Conservation (phyloP, 2,888 invertebrate genomes). For the Zelleria hepariella region DNA sequence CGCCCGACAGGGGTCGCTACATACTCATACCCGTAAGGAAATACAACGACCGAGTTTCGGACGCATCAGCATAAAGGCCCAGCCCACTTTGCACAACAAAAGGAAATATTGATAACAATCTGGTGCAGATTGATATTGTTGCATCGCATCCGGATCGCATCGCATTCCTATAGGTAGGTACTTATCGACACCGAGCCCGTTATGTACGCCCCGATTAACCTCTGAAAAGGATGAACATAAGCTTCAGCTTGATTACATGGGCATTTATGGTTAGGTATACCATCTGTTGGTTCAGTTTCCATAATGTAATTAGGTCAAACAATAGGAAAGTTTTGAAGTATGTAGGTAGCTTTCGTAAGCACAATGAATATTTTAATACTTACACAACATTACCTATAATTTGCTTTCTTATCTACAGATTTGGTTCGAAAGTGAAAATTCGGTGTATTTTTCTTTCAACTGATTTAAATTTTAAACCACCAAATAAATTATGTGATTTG, state of each 20-base stretch:
- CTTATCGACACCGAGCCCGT: not conserved
- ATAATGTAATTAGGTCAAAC: not conserved
- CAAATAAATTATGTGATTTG: too few species aligned
- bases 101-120: not conserved
- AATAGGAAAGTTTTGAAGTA: too few species aligned
- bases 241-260: not conserved
- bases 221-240: not conserved
- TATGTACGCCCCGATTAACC: not conserved
- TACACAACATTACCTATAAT: too few species aligned
- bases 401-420: too few species aligned
- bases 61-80: constrained; percentile 15
- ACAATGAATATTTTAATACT: too few species aligned
- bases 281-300: not conserved
- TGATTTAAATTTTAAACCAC: too few species aligned
- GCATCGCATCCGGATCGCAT: not conserved
- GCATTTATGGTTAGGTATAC: not conserved
- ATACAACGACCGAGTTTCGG: not conserved
- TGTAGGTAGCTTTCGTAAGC: not conserved
- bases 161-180: not conserved
- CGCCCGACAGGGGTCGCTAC: not conserved
- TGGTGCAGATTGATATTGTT: not conserved
- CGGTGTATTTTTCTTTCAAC: too few species aligned
- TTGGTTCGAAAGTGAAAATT: too few species aligned
- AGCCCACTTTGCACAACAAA: constrained; percentile 3
- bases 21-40: not conserved